Conservation (phyloP, 2,113 vertebrate species). For the Malaclemys terrapin region DNA sequence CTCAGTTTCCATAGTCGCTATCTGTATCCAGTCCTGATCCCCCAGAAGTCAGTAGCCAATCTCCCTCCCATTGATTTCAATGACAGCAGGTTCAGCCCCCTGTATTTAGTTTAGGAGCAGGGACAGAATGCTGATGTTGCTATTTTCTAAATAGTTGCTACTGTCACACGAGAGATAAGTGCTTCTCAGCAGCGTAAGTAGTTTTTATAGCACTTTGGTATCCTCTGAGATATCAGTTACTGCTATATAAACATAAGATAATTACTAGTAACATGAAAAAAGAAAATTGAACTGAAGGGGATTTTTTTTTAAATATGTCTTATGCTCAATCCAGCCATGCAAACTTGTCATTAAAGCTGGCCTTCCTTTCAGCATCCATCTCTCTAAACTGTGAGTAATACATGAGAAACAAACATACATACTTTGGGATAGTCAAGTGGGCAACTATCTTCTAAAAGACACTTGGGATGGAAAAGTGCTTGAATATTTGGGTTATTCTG, state of each 20-base stretch:
- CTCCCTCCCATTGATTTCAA: not conserved
- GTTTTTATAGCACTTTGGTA: not conserved
- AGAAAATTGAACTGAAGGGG: not conserved
- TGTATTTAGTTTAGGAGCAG: not conserved
- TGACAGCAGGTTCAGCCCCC: not conserved
- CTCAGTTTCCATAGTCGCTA: not conserved
- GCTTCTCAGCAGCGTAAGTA: not conserved
- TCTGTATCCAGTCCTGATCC: not conserved
- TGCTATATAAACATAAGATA: not conserved
- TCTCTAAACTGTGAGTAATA: not conserved
- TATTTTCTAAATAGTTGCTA: not conserved
- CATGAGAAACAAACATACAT: not conserved
- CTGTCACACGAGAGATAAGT: not conserved
- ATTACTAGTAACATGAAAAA: not conserved
- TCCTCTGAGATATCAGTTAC: not conserved
- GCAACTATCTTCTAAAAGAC: not conserved
- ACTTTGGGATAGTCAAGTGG: not conserved
- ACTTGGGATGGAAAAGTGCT: accelerated
- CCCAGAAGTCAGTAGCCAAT: not conserved
- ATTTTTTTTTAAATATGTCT: not conserved
- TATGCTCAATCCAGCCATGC: not conserved
- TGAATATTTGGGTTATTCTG: not conserved
- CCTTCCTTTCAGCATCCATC: not conserved
- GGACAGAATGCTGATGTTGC: not conserved
- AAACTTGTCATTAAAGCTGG: not conserved